Evolutionary conservation across 2,113 vertebrate species (phyloP).

Genomic region (Xenopus borealis): DNA sequence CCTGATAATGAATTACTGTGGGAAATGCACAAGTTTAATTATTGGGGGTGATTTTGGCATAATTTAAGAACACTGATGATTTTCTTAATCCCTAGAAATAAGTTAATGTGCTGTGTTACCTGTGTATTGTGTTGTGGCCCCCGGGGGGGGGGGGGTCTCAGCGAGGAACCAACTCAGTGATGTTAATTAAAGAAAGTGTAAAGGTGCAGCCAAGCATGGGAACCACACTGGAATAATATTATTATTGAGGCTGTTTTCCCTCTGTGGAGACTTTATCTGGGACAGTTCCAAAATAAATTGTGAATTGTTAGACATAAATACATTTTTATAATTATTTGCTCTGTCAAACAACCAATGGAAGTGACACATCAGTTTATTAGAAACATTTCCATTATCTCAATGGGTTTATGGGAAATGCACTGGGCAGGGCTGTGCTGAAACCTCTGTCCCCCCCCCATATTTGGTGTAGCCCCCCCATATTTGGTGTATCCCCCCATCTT

Average conservation of each 20-base stretch:
- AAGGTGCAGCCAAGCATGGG: slow-evolving; percentile 21
- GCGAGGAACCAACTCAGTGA: slow-evolving; percentile 17
- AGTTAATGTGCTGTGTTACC: not conserved
- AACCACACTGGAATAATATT: slow-evolving; percentile 33
- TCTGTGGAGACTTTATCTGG: slow-evolving; percentile 26
- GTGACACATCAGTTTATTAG: slow-evolving; percentile 30
- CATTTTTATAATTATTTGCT: slow-evolving; percentile 27
- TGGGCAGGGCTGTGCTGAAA: too few species aligned
- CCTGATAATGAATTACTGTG: too few species aligned
- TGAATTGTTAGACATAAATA: slow-evolving; percentile 18
- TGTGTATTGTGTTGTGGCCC: slow-evolving; percentile 4
- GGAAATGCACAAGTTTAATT: too few species aligned
- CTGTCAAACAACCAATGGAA: slow-evolving; percentile 20
- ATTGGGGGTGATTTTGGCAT: too few species aligned
- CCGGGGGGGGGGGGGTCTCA: slow-evolving; percentile 2
- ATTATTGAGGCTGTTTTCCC: slow-evolving; percentile 13
- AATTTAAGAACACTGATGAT: too few species aligned
- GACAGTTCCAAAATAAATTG: slow-evolving; percentile 25
- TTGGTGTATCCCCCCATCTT: too few species aligned
- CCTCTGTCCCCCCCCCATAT: too few species aligned
- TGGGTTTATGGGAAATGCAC: too few species aligned
- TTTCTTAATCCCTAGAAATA: too few species aligned
- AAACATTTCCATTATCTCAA: not conserved
- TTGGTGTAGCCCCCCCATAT: too few species aligned
- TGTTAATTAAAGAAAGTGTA: slow-evolving; percentile 38